Conservation (phyloP, 2,797 vertebrate genomes). For the Euphonia xanthogaster region DNA sequence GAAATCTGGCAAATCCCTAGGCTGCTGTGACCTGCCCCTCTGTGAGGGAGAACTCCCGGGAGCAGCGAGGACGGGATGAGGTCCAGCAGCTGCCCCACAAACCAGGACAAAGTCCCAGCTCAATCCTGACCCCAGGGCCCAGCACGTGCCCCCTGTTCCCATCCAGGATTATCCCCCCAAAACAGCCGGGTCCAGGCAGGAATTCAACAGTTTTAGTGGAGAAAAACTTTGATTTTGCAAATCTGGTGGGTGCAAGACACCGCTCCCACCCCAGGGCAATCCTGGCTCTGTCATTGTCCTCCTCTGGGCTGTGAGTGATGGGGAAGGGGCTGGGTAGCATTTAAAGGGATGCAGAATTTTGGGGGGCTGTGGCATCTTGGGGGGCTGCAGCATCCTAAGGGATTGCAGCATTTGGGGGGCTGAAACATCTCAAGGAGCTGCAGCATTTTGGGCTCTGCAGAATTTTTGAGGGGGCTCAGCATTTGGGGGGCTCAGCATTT, state of each 20-base stretch:
- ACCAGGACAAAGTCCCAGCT: not conserved
- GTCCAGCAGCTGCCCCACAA: not conserved
- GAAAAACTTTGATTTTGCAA: not conserved
- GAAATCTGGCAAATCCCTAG: not conserved
- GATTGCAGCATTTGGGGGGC: not conserved
- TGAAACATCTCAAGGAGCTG: not conserved
- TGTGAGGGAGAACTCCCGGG: rapidly evolving
- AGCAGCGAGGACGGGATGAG: rapidly evolving
- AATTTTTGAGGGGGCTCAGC: too few species aligned
- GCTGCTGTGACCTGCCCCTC: not conserved
- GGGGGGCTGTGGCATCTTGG: rapidly evolving
- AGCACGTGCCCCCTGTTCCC: rapidly evolving
- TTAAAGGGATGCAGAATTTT: not conserved
- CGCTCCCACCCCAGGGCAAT: not conserved
- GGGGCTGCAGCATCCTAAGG: rapidly evolving
- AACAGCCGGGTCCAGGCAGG: not conserved
- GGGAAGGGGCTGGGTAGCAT: not conserved
- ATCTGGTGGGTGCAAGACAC: rapidly evolving
- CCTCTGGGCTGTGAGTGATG: not conserved
- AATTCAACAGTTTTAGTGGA: rapidly evolving
- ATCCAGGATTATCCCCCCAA: rapidly evolving
- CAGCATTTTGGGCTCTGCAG: not conserved
- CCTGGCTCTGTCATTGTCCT: rapidly evolving
- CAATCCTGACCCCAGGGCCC: rapidly evolving
- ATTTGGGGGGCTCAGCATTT: not conserved